These are phyloP conservation scores for Tarsius wallacei DNA, from an alignment of 2,797 vertebrate genomes.

Conservation along the genomic window DNA sequence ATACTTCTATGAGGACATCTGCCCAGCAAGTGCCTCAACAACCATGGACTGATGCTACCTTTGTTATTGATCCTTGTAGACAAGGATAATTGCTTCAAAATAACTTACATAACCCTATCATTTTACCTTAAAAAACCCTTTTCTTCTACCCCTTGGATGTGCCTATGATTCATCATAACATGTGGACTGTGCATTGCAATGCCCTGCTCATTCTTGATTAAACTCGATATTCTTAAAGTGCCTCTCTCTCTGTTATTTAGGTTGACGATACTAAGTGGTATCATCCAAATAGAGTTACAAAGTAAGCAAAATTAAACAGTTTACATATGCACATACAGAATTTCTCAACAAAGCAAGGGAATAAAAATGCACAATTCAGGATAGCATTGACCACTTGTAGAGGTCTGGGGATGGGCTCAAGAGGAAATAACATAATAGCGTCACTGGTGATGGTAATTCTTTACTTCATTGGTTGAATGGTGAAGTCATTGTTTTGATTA, in stretches of 20 bases:
- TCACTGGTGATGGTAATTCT: neutral
- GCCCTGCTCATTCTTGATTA: neutral
- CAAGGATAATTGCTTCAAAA: neutral
- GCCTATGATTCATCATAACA: neutral
- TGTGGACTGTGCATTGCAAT: neutral
- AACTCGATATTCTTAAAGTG: neutral
- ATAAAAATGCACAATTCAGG: neutral
- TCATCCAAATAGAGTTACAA: slow-evolving; percentile 42
- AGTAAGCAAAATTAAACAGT: neutral
- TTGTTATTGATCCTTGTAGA: neutral
- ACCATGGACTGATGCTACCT: neutral
- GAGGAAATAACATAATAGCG: neutral
- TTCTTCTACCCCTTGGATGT: neutral
- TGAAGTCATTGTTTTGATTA: neutral
- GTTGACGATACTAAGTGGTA: neutral
- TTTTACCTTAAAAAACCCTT: neutral
- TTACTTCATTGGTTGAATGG: neutral
- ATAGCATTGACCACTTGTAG: neutral
- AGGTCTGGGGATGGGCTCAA: neutral
- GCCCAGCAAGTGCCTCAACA: neutral
- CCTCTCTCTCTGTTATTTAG: neutral
- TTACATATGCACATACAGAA: neutral
- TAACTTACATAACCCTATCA: neutral
- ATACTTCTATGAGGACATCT: neutral
- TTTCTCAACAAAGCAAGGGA: slow-evolving; percentile 1